Percentiles rank a stretch among this genome's conserved stretches.
These are phyloP conservation scores for Rhagologus leucostigma DNA, from an alignment of 2,113 vertebrate species.

Conservation along the genomic window DNA sequence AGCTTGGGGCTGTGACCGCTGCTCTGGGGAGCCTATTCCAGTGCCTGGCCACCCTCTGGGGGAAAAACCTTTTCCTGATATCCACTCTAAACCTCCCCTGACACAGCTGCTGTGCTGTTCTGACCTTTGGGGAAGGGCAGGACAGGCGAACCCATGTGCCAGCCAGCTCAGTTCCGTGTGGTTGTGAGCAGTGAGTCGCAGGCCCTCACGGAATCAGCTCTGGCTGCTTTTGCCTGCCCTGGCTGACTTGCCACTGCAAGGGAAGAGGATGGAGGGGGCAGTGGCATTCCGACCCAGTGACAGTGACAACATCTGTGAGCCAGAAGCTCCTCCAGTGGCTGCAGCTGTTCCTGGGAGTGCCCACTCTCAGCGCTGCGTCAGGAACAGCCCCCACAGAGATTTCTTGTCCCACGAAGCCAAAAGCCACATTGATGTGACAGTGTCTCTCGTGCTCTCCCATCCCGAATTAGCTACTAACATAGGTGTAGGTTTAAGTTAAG, in stretches of 20 bases:
- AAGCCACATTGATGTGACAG: not conserved
- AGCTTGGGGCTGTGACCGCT: not conserved
- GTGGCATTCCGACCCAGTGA: not conserved
- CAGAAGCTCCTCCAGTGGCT: not conserved
- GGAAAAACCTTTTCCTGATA: not conserved
- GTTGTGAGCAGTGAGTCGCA: not conserved
- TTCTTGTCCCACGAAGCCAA: not conserved
- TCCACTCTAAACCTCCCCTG: not conserved
- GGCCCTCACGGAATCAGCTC: not conserved
- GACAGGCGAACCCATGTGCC: not conserved
- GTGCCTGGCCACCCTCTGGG: not conserved
- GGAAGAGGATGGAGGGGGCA: not conserved
- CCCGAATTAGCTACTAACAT: not conserved
- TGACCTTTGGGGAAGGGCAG: not conserved
- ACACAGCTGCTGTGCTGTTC: not conserved
- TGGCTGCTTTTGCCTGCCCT: not conserved
- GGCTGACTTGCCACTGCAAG: not conserved
- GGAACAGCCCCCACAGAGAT: not conserved
- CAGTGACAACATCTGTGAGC: not conserved
- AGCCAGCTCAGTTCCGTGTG: accelerated
- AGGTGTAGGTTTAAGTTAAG: not conserved
- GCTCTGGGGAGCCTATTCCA: not conserved
- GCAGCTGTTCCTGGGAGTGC: not conserved
- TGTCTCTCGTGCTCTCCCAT: not conserved
- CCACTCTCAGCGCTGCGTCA: not conserved